These are phyloP conservation scores for Actinostola sp. DNA, from an alignment of 92 coral and sea anemone genomes.

Conservation along the genomic window DNA sequence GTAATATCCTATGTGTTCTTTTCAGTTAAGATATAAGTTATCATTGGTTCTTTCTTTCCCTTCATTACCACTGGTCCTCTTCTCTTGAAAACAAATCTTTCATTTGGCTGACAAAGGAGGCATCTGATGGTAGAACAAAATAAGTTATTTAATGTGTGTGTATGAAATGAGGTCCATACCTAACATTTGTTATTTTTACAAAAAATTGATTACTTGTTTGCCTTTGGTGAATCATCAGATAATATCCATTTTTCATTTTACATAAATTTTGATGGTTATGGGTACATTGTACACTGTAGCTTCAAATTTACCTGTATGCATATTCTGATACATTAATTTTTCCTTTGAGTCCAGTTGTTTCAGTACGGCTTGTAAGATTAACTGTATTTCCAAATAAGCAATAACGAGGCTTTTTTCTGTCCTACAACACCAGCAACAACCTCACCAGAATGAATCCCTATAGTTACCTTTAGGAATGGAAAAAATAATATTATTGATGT, in stretches of 20 bases:
- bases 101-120: conserved; percentile 84
- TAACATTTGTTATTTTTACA: too few relatives aligned
- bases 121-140: conserved; percentile 58
- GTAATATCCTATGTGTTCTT: too few relatives aligned
- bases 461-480: conserved; percentile 92
- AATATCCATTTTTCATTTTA: neutral
- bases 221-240: too few relatives aligned
- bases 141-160: neutral
- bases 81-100: conserved; percentile 81
- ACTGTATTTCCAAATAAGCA: conserved; percentile 98
- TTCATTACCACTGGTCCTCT: conserved; percentile 97
- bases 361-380: conserved; percentile 97
- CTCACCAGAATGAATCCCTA: conserved; percentile 98
- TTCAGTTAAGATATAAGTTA: conserved; percentile 68
- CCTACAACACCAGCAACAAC: conserved; percentile 99
- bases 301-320: conserved; percentile 77
- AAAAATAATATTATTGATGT: too few relatives aligned
- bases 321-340: conserved; percentile 94
- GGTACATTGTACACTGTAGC: neutral
- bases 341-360: conserved; percentile 95
- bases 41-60: conserved; percentile 95
- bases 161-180: too few relatives aligned
- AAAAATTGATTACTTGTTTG: too few relatives aligned
- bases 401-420: conserved; percentile 93
- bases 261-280: neutral